Evolutionary conservation across 2,888 invertebrate species (phyloP).

Genomic region (Nymphalis polychloros): DNA sequence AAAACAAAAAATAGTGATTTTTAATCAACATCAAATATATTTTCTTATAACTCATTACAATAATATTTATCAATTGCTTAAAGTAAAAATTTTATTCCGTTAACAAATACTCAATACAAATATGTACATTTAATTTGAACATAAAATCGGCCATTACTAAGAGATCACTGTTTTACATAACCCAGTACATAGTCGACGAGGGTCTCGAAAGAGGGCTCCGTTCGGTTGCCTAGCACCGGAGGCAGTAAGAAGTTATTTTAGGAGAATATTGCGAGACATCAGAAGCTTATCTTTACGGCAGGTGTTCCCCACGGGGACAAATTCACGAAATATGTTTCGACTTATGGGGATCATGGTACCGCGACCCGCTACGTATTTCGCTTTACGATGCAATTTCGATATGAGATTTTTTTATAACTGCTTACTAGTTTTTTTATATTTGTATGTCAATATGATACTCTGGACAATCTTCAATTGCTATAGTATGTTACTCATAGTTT

Average conservation of each 20-base stretch:
- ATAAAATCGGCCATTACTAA: slow-evolving; percentile 15
- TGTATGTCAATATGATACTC: too few species aligned
- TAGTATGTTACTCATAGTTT: too few species aligned
- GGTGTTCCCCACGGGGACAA: slow-evolving; percentile 75
- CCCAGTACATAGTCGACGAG: slow-evolving; percentile 50
- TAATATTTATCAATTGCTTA: too few species aligned
- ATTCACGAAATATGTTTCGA: slow-evolving; percentile 77
- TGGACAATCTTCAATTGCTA: too few species aligned
- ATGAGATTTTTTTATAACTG: slow-evolving; percentile 22
- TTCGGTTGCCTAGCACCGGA: slow-evolving; percentile 74
- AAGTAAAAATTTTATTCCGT: neutral
- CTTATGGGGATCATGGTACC: slow-evolving; percentile 72
- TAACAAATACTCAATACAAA: neutral
- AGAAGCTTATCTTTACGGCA: slow-evolving; percentile 81
- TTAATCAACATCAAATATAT: too few species aligned
- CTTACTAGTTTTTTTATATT: neutral
- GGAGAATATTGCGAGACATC: slow-evolving; percentile 78
- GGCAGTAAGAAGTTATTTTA: slow-evolving; percentile 81
- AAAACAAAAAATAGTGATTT: too few species aligned
- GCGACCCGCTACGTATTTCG: slow-evolving; percentile 39
- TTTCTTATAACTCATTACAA: neutral
- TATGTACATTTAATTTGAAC: slow-evolving; percentile 6
- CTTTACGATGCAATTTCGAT: slow-evolving; percentile 36
- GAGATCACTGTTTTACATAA: slow-evolving; percentile 40
- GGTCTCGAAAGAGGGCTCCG: slow-evolving; percentile 46